phyloP scores from a whole-genome alignment of 2,888 invertebrate species.

The Allolobophora icterica region DNA sequence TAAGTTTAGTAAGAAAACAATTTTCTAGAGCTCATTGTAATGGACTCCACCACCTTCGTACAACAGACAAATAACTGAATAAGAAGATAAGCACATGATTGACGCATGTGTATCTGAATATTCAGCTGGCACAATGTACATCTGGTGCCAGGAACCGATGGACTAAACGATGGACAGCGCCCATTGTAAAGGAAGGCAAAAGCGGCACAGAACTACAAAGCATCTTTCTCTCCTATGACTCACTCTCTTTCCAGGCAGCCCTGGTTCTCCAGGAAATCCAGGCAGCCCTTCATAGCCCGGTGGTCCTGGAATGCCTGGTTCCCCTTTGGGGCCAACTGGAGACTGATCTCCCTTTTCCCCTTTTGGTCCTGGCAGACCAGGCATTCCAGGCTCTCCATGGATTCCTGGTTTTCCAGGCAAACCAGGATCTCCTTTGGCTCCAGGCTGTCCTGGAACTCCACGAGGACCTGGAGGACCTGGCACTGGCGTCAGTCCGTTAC shows the following conservation, averaged over 20 bases:
- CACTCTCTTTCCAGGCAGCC: slow-evolving; percentile 40
- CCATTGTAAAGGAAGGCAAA: not conserved
- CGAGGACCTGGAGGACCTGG: slow-evolving; percentile 44
- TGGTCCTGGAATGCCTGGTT: slow-evolving; percentile 69
- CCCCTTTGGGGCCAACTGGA: slow-evolving; percentile 81
- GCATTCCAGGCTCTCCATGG: slow-evolving; percentile 50
- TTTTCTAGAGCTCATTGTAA: not conserved
- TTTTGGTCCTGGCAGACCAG: slow-evolving; percentile 80
- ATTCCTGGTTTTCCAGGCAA: slow-evolving; percentile 70
- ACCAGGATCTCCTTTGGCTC: slow-evolving; percentile 53
- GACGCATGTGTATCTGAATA: not conserved
- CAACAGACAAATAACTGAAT: not conserved
- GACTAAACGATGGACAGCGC: not conserved
- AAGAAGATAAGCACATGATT: not conserved
- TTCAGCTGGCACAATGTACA: not conserved
- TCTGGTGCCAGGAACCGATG: not conserved
- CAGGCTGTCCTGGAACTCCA: slow-evolving; percentile 46
- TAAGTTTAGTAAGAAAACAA: not conserved
- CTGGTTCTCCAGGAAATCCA: slow-evolving; percentile 75
- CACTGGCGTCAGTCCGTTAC: slow-evolving; percentile 43
- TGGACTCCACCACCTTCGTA: not conserved
- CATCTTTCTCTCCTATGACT: not conserved
- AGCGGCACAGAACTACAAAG: not conserved
- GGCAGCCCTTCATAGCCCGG: slow-evolving; percentile 72
- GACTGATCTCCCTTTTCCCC: slow-evolving; percentile 74